Percentiles rank a stretch among this genome's conserved stretches.
Evolutionary conservation across 2,113 vertebrate species (phyloP).

Genomic region (Oncorhynchus kisutch): DNA sequence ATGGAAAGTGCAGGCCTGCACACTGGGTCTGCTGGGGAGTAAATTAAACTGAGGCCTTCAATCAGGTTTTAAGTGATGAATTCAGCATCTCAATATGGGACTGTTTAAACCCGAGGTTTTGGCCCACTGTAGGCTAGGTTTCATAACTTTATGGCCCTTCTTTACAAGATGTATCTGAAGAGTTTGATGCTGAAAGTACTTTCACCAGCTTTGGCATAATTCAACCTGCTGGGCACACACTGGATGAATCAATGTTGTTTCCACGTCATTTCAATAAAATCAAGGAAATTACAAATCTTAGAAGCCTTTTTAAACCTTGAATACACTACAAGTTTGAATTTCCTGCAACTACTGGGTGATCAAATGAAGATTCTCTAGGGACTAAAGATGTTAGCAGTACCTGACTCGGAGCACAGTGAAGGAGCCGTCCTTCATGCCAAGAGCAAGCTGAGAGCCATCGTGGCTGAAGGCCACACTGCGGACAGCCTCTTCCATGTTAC

Average conservation of each 20-base stretch:
- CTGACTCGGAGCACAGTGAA: conserved; percentile 88
- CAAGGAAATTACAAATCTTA: no score
- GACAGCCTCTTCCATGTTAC: conserved; percentile 88
- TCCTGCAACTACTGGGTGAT: no score
- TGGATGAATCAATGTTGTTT: no score
- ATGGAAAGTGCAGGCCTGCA: conserved; percentile 30
- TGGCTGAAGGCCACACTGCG: conserved; percentile 84
- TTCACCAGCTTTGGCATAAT: background rate
- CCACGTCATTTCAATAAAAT: no score
- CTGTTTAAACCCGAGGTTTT: background rate
- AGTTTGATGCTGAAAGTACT: background rate
- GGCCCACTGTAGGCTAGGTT: background rate
- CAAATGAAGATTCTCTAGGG: no score
- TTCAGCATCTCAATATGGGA: background rate
- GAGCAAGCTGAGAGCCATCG: conserved; percentile 83
- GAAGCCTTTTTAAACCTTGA: no score
- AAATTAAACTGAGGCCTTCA: conserved; percentile 2
- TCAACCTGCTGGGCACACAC: background rate
- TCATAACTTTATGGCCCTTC: background rate
- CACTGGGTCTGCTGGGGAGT: background rate
- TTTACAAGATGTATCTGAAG: background rate
- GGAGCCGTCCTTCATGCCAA: conserved; percentile 91
- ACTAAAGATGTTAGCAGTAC: conserved; percentile 42
- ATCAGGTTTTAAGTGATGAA: background rate
- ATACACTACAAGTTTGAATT: no score